A percentile compares a stretch with the other conserved stretches of the same genome.
Evolutionary conservation across 2,888 invertebrate genomes (phyloP).

Genomic region (Philopedon plagiatum): DNA sequence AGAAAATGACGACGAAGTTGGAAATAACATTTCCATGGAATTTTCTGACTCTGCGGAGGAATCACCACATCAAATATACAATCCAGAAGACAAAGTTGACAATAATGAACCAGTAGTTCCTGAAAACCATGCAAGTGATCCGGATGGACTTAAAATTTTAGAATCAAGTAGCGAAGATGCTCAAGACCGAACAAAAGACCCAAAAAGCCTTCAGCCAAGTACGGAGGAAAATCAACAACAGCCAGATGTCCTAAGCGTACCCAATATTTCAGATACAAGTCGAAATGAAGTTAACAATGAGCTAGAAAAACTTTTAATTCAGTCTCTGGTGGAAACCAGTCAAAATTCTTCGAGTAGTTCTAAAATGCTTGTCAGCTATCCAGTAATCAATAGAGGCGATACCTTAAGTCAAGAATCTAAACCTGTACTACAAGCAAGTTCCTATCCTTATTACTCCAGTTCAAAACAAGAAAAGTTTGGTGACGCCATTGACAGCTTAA

Average conservation of each 20-base stretch:
- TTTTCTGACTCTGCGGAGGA: not conserved
- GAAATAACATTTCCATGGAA: not conserved
- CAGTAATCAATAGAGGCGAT: conserved; percentile 28
- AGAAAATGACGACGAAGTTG: not conserved
- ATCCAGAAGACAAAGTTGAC: not conserved
- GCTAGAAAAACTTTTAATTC: conserved; percentile 48
- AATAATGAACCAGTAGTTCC: too few species aligned
- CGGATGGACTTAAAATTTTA: too few species aligned
- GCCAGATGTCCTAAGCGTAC: too few species aligned
- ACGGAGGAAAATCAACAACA: too few species aligned
- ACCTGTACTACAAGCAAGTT: not conserved
- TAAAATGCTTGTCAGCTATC: conserved; percentile 54
- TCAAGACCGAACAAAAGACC: not conserved
- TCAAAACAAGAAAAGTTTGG: not conserved
- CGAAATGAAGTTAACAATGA: conserved; percentile 12
- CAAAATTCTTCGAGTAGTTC: conserved; percentile 44
- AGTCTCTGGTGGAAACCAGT: conserved; percentile 50
- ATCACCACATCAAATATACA: not conserved
- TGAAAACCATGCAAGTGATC: too few species aligned
- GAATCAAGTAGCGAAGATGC: not conserved
- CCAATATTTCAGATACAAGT: too few species aligned
- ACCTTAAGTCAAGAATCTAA: not conserved
- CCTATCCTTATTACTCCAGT: not conserved
- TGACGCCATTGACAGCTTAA: not conserved
- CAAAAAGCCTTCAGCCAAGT: not conserved